Percentiles rank a stretch among this genome's conserved stretches.
Conservation (phyloP, 1,140 invertebrate species). For the Trissolcus basalis region DNA sequence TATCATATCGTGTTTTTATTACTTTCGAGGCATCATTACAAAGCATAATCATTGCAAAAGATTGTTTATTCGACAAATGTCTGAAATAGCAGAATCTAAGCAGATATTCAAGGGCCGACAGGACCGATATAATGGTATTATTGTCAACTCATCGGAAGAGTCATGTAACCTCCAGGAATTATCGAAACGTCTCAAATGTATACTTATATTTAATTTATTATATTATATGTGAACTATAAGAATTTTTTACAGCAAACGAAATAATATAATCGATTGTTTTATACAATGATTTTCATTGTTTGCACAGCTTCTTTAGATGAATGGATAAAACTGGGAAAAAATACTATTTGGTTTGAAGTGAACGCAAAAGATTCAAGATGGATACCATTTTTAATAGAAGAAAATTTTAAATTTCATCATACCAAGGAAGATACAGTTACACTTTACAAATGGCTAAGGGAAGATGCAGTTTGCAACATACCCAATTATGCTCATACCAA, state of each 20-base stretch:
- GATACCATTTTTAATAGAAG: slow-evolving; percentile 86
- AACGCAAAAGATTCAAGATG: slow-evolving; percentile 82
- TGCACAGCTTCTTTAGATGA: slow-evolving; percentile 83
- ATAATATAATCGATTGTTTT: too few relatives aligned
- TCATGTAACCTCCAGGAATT: slow-evolving; percentile 77
- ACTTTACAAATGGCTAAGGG: slow-evolving; percentile 87
- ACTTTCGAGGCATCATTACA: too few relatives aligned
- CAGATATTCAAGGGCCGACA: slow-evolving; percentile 76
- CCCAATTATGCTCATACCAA: slow-evolving; percentile 91
- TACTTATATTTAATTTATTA: slow-evolving; percentile 23
- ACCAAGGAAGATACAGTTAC: slow-evolving; percentile 86
- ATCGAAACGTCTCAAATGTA: slow-evolving; percentile 78
- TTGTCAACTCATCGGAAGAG: slow-evolving; percentile 80
- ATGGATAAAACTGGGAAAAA: slow-evolving; percentile 81
- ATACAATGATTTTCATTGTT: too few relatives aligned
- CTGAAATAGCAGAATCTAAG: slow-evolving; percentile 15
- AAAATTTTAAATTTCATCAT: slow-evolving; percentile 92
- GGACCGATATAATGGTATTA: slow-evolving; percentile 84
- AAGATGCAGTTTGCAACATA: slow-evolving; percentile 80
- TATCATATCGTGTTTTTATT: too few relatives aligned
- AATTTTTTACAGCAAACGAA: too few relatives aligned
- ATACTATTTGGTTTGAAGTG: slow-evolving; percentile 91
- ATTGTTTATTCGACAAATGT: slow-evolving; percentile 1
- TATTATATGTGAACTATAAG: not conserved
- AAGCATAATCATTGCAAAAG: not conserved